These are phyloP conservation scores for Ctenopoma multispine DNA, from an alignment of 2,797 vertebrate species.

Conservation along the genomic window DNA sequence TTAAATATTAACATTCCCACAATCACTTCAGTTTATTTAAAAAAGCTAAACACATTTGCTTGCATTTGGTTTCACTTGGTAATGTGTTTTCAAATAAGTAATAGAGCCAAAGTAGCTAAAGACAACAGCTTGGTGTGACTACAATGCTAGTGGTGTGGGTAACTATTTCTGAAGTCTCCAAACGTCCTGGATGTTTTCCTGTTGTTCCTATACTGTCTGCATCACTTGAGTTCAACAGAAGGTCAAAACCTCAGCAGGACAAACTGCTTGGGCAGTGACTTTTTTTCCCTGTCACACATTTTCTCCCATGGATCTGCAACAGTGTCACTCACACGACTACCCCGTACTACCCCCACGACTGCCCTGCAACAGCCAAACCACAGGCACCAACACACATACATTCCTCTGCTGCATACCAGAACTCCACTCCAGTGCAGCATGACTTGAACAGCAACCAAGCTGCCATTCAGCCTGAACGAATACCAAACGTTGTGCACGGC, in stretches of 20 bases:
- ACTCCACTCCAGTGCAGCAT: conserved; percentile 44
- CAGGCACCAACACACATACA: conserved; percentile 61
- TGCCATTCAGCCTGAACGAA: conserved; percentile 22
- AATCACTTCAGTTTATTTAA: background rate
- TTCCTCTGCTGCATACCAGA: conserved; percentile 69
- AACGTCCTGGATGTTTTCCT: background rate
- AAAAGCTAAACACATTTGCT: background rate
- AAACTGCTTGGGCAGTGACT: background rate
- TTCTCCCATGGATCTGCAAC: conserved; percentile 16
- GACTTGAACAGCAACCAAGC: conserved; percentile 25
- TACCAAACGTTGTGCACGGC: conserved; percentile 5
- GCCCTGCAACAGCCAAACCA: conserved; percentile 62
- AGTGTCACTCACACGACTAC: conserved; percentile 16
- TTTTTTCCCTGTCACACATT: background rate
- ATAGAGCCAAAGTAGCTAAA: background rate
- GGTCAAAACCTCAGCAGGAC: conserved; percentile 1
- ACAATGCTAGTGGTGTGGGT: background rate
- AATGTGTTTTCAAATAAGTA: background rate
- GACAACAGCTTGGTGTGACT: background rate
- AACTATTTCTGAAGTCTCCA: background rate
- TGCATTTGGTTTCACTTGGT: background rate
- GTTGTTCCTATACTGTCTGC: background rate
- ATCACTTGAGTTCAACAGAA: background rate
- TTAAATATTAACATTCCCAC: background rate
- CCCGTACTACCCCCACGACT: no score